A percentile compares a stretch with the other conserved stretches of the same genome.
These are phyloP conservation scores for Carterocephalus palaemon DNA, from an alignment of 2,888 invertebrate species.

Conservation along the genomic window DNA sequence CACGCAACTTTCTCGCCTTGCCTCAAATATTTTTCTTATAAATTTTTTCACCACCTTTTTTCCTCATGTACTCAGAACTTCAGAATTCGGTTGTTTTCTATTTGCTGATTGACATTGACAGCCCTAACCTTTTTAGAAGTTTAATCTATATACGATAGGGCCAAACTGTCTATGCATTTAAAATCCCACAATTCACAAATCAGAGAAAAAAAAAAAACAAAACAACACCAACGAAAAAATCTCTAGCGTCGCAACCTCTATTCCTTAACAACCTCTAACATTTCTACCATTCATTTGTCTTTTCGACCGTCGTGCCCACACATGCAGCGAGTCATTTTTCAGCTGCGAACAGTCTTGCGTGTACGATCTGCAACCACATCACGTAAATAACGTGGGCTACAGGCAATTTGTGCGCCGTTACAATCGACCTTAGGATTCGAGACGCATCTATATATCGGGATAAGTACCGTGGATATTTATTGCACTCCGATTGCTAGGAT, in stretches of 20 bases:
- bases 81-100: too few relatives aligned
- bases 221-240: too few relatives aligned
- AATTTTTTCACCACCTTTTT: too few relatives aligned
- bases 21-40: too few relatives aligned
- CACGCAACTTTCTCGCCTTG: too few relatives aligned
- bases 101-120: too few relatives aligned
- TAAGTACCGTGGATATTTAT: slow-evolving; percentile 46
- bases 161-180: too few relatives aligned
- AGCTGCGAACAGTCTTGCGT: slow-evolving; percentile 15
- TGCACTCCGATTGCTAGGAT: slow-evolving; percentile 31
- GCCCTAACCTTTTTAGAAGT: too few relatives aligned
- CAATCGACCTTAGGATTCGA: slow-evolving; percentile 41
- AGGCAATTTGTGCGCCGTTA: slow-evolving; percentile 57
- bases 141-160: too few relatives aligned
- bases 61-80: too few relatives aligned
- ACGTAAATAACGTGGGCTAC: slow-evolving; percentile 56
- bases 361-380: slow-evolving; percentile 44
- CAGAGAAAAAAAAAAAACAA: neutral
- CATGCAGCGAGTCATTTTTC: slow-evolving; percentile 12
- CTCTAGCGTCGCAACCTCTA: too few relatives aligned
- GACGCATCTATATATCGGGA: slow-evolving; percentile 47
- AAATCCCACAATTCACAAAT: too few relatives aligned
- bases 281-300: slow-evolving; percentile 12
- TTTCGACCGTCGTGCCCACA: slow-evolving; percentile 3
- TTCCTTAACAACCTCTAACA: neutral